Conservation (phyloP, 1,140 invertebrate species). For the Atta colombica region DNA sequence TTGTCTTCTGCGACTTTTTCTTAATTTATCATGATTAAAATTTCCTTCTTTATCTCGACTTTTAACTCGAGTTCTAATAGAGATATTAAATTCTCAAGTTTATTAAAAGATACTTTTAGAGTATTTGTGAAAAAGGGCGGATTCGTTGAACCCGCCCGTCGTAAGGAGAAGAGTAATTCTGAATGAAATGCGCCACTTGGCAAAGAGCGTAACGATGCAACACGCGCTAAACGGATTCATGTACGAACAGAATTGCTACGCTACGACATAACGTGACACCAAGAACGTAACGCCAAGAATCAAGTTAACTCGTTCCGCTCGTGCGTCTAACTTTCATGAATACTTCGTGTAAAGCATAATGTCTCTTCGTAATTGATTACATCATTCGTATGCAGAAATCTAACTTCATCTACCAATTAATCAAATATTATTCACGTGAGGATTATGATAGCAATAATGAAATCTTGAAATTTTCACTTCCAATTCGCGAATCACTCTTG, state of each 20-base stretch:
- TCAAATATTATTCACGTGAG: neutral
- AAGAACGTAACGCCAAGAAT: slow-evolving; percentile 43
- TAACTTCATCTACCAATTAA: neutral
- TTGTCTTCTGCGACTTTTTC: neutral
- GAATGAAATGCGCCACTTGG: slow-evolving; percentile 68
- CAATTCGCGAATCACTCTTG: neutral
- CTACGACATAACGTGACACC: slow-evolving; percentile 47
- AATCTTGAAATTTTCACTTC: neutral
- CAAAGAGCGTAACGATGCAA: slow-evolving; percentile 52
- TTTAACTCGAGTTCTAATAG: neutral
- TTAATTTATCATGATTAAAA: neutral
- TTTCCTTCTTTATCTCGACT: neutral
- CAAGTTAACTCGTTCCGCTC: slow-evolving; percentile 19
- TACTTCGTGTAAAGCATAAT: neutral
- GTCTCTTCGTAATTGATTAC: neutral
- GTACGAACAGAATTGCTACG: slow-evolving; percentile 26
- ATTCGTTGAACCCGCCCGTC: slow-evolving; percentile 18
- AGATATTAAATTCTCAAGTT: neutral
- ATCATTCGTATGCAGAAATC: neutral
- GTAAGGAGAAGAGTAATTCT: slow-evolving; percentile 42
- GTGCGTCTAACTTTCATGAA: slow-evolving; percentile 8
- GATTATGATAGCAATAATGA: neutral
- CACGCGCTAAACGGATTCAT: slow-evolving; percentile 22
- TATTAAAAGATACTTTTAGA: neutral
- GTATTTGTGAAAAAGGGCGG: neutral